Base-by-base conservation (phyloP, 1,140 invertebrate species). In the Harlomillsia oculata region DNA sequence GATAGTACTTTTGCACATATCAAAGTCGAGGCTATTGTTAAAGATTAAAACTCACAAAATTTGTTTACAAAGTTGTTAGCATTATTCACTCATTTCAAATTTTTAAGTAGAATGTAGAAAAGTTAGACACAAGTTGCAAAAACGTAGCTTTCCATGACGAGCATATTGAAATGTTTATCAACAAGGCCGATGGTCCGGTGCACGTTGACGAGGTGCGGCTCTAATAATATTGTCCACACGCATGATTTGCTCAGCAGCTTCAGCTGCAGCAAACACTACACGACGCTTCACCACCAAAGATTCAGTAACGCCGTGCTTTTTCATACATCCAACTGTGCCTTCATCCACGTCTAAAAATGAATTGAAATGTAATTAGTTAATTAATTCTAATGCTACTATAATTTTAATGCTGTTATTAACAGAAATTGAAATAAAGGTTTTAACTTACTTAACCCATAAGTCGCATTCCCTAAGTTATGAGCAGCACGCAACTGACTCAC, bases 221-320 rank as follows among this genome's bases (percentile, higher is more conserved):
- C 85, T 93, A 23, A 99, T 84, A 57, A 99, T 99, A 72, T 96
- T 84, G 72, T 99, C 97, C 2, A 99, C 96, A 39, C 97, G 82
- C 8, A 99, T 75, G 68, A 99, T 98, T 89, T 99, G 95, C 76
- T 99, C 97, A 0, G 96, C 95, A 3, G 96, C 96, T 76, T 99
- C 97, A 0, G 92, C 75, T 5, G 94, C 97, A 34, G 91, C 95
- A 52, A 95, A 66, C 34, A 99, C 72, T 9, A 99, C 90, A 73
- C 97, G 94, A 25, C 89, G 76, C 72, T 99, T 99, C 0, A 99
- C 94, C 16, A 87, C 87, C 74, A 85, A 97, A 0, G 94, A 97
- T 75, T 99, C 97, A 0, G 91, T 95, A 59, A 99, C 87, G 20
- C 95, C 95, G 30, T 96, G 72, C 18, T 80, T 76, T 53, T 82